A percentile compares a stretch with the other conserved stretches of the same genome.
phyloP scores from a whole-genome alignment of 2,888 invertebrate species.

The Chloroclysta siterata region DNA sequence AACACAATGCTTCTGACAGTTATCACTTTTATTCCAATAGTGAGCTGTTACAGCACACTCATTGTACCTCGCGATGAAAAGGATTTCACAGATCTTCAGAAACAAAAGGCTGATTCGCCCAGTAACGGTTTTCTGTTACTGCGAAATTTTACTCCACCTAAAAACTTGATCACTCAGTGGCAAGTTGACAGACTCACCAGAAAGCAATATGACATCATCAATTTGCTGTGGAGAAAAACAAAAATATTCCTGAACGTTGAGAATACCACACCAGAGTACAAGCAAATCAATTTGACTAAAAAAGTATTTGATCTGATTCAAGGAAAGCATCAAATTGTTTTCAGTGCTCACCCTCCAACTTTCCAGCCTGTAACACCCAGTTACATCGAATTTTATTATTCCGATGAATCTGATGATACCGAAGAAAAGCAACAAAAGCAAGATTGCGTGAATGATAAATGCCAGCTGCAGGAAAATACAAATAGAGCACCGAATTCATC shows the following conservation, averaged over 20 bases:
- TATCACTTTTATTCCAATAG: conserved; percentile 13
- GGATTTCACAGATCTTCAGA: conserved; percentile 8
- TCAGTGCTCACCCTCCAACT: conserved; percentile 24
- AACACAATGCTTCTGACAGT: conserved; percentile 10
- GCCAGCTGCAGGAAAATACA: conserved; percentile 28
- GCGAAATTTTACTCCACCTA: conserved; percentile 6
- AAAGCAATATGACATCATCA: conserved; percentile 68
- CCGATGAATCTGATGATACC: conserved; percentile 57
- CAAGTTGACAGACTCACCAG: conserved; percentile 59
- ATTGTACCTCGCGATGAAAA: conserved; percentile 3
- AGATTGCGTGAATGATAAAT: conserved; percentile 35
- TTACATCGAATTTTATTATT: conserved; percentile 75
- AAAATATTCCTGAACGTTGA: conserved; percentile 57
- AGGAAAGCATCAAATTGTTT: conserved; percentile 27
- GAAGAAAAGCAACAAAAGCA: conserved; percentile 41
- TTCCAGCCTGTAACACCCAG: conserved; percentile 57
- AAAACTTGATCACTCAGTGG: conserved; percentile 35
- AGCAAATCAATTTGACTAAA: conserved; percentile 24
- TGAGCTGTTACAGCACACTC: conserved; percentile 8
- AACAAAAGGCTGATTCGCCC: conserved; percentile 5
- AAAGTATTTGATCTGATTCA: conserved; percentile 27
- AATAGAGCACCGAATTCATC: conserved; percentile 34
- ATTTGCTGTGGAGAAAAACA: conserved; percentile 67
- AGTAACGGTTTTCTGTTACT: conserved; percentile 1
- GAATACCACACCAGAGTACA: conserved; percentile 14